A percentile compares a stretch with the other conserved stretches of the same genome.
Evolutionary conservation across 2,113 vertebrate genomes (phyloP).

Genomic region (Regulus satrapa): DNA sequence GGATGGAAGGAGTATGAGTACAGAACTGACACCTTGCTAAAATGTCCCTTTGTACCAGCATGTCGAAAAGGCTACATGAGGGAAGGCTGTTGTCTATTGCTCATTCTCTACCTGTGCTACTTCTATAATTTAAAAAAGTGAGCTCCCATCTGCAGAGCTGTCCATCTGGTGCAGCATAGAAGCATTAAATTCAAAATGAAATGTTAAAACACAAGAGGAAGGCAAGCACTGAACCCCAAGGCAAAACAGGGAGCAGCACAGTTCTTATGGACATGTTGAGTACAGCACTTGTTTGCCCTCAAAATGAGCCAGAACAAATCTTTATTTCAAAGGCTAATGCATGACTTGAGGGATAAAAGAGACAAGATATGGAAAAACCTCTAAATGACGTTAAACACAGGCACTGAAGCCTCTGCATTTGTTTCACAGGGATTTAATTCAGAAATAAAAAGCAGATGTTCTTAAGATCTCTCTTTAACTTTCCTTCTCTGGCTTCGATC

Average conservation of each 20-base stretch:
- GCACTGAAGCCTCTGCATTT: not conserved
- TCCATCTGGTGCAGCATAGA: not conserved
- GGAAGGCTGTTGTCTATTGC: not conserved
- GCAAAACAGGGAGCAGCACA: not conserved
- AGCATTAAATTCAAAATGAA: not conserved
- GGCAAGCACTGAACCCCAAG: not conserved
- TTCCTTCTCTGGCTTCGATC: not conserved
- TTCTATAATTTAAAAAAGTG: conserved; percentile 16
- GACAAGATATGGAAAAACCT: not conserved
- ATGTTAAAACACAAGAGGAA: not conserved
- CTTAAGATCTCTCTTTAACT: not conserved
- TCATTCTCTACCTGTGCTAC: not conserved
- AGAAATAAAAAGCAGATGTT: not conserved
- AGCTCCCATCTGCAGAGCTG: not conserved
- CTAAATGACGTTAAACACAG: not conserved
- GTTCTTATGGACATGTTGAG: not conserved
- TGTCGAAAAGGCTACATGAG: not conserved
- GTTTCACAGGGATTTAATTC: not conserved
- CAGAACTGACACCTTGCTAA: not conserved
- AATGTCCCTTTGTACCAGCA: not conserved
- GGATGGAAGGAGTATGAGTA: not conserved
- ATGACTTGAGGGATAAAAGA: not conserved
- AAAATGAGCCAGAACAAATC: not conserved
- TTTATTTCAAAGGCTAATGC: not conserved
- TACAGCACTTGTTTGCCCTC: not conserved